phyloP scores from a whole-genome alignment of 2,113 vertebrate genomes.

The Dendrocopos noguchii region DNA sequence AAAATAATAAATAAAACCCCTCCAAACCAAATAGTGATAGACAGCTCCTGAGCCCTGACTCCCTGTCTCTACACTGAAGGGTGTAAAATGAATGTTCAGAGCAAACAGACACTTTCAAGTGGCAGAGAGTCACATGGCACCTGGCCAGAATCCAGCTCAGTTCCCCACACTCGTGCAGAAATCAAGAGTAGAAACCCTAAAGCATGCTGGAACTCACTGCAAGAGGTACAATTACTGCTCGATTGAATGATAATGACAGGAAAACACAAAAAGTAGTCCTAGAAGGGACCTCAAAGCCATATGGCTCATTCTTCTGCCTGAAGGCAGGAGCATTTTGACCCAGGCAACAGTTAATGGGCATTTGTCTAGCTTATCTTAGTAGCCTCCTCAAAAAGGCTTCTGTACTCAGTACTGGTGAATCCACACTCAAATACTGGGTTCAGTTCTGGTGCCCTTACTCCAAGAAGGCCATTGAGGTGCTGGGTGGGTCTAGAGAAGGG shows the following conservation, averaged over 20 bases:
- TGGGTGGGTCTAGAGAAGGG: too few species aligned
- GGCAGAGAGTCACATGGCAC: neutral
- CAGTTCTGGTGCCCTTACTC: too few species aligned
- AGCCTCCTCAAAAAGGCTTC: neutral
- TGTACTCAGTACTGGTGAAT: neutral
- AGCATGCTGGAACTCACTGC: neutral
- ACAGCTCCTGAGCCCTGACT: neutral
- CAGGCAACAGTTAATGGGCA: neutral
- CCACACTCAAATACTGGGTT: too few species aligned
- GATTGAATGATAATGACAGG: neutral
- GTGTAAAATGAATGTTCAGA: neutral
- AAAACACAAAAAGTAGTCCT: neutral
- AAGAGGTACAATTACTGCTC: neutral
- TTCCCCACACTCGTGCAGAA: fast-evolving
- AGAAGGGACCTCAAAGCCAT: neutral
- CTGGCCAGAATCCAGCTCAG: neutral
- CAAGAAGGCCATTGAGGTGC: too few species aligned
- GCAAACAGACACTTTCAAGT: neutral
- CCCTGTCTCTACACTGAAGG: neutral
- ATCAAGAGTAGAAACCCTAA: neutral
- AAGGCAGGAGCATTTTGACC: neutral
- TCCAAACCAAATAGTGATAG: fast-evolving
- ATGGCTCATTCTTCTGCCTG: neutral
- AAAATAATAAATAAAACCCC: neutral
- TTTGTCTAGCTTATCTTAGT: neutral